Base-by-base conservation (phyloP, 2,888 invertebrate species). In the Bombylius major region DNA sequence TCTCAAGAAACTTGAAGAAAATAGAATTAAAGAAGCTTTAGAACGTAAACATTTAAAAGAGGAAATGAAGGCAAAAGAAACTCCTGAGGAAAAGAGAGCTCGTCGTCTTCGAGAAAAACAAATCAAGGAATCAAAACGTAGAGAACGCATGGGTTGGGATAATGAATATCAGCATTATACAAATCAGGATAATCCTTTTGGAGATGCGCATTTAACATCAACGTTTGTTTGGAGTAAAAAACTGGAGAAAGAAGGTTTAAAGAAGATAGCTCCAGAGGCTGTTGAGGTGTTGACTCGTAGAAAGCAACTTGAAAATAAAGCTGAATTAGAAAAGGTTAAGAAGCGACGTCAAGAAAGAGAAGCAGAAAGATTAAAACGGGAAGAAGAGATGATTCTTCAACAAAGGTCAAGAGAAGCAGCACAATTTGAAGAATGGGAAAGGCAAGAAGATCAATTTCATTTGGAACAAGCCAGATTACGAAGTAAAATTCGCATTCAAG, bases 211-310 rank as follows among this genome's bases (percentile, higher is more conserved):
- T 65, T 80, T 99, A 46, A 81, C 96, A 6, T 87, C 96, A 42
- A 90, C 94, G 0, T 99, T 99, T 75, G 90, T 96, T 0, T 99
- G 99, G 99, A 80, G 80, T 32, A 98, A 98, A 74, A 99, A 99
- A 71, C 77, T 97, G 51, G 88, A 95, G 57, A 91, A 93, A 66
- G 94, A 97, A 68, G 99, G 98, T 0, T 77, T 93, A 2, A 82
- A 84, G 51, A 83, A 84, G 57, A 83, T 88, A 0, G 83, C 83
- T 23, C 77, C 81, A 14, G 88, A 90, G 63, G 87, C 93, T 63
- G 76, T 96, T 0, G 93, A 95, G 65, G 81, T 82, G 23, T 76
- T 87, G 54, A 93, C 90, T 65, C 79, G 91, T 48, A 82, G 85
- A 63, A 95, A 95, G 66, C 91, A 94, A 73, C 81, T 92, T 66